phyloP scores from a whole-genome alignment of 2,113 vertebrate species.

The Loxodonta africana region DNA sequence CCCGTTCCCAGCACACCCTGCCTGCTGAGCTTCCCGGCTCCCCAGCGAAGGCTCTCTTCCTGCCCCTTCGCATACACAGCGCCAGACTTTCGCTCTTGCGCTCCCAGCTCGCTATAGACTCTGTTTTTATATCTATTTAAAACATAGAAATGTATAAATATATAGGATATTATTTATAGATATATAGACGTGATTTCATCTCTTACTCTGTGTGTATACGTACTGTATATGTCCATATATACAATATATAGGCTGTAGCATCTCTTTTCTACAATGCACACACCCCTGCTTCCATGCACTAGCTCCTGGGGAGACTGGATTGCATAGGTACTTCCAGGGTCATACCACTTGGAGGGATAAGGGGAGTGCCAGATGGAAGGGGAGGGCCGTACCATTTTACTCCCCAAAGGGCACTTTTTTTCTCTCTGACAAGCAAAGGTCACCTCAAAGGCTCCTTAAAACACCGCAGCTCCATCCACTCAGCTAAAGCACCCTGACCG shows the following conservation, averaged over 20 bases:
- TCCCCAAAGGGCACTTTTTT: slow-evolving; percentile 71
- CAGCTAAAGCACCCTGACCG: background rate
- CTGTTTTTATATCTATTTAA: slow-evolving; percentile 90
- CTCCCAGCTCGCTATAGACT: slow-evolving; percentile 88
- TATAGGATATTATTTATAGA: slow-evolving; percentile 91
- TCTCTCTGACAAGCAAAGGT: slow-evolving; percentile 68
- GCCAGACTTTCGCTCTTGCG: slow-evolving; percentile 82
- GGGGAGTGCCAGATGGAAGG: slow-evolving; percentile 51
- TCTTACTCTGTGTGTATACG: slow-evolving; percentile 88
- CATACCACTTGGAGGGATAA: slow-evolving; percentile 76
- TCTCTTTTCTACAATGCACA: slow-evolving; percentile 74
- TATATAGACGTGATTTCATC: slow-evolving; percentile 90
- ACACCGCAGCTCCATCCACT: slow-evolving; percentile 5
- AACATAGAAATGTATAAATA: slow-evolving; percentile 93
- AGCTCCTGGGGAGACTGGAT: slow-evolving; percentile 87
- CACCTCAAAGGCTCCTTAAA: slow-evolving; percentile 39
- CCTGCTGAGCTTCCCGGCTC: background rate
- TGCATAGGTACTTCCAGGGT: slow-evolving; percentile 91
- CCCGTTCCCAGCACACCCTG: background rate
- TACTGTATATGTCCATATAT: slow-evolving; percentile 87
- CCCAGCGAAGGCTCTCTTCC: background rate
- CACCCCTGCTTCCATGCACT: slow-evolving; percentile 88
- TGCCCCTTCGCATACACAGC: slow-evolving; percentile 61
- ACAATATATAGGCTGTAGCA: slow-evolving; percentile 86
- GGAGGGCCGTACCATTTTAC: slow-evolving; percentile 86